Percentiles rank a stretch among this genome's conserved stretches.
Evolutionary conservation across 2,113 vertebrate species (phyloP).

Genomic region (Pelecanus crispus): DNA sequence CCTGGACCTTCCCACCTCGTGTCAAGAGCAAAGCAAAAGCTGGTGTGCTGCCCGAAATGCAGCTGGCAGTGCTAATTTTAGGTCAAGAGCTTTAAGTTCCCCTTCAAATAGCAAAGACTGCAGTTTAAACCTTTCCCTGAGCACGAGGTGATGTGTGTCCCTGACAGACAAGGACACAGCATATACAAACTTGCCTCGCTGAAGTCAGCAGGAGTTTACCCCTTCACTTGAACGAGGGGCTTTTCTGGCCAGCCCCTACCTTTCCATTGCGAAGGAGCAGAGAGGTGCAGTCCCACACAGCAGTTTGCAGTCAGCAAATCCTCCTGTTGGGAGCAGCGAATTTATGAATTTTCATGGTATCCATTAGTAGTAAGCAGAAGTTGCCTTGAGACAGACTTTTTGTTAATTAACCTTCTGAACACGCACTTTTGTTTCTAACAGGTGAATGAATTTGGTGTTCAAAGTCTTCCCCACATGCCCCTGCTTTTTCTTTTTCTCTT

Average conservation of each 20-base stretch:
- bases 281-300: not conserved
- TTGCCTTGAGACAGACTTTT: slow-evolving; percentile 41
- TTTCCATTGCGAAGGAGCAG: not conserved
- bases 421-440: not conserved
- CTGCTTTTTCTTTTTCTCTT: slow-evolving; percentile 13
- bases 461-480: not conserved
- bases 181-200: not conserved
- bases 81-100: not conserved
- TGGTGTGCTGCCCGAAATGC: not conserved
- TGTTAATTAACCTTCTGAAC: slow-evolving; percentile 24
- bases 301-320: not conserved
- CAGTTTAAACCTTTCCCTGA: not conserved
- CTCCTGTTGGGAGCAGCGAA: not conserved
- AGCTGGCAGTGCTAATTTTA: not conserved
- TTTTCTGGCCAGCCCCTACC: not conserved
- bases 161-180: not conserved
- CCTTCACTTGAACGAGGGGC: not conserved
- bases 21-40: not conserved
- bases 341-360: slow-evolving; percentile 53
- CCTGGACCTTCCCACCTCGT: not conserved
- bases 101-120: not conserved
- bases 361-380: slow-evolving; percentile 7
- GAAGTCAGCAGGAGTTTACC: not conserved
- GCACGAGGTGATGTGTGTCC: rapidly evolving
- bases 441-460: slow-evolving; percentile 24